Evolutionary conservation across 2,888 invertebrate genomes (phyloP), one percentile per base, ranked within the genome.

Genomic region (Cylloceria caligata): DNA sequence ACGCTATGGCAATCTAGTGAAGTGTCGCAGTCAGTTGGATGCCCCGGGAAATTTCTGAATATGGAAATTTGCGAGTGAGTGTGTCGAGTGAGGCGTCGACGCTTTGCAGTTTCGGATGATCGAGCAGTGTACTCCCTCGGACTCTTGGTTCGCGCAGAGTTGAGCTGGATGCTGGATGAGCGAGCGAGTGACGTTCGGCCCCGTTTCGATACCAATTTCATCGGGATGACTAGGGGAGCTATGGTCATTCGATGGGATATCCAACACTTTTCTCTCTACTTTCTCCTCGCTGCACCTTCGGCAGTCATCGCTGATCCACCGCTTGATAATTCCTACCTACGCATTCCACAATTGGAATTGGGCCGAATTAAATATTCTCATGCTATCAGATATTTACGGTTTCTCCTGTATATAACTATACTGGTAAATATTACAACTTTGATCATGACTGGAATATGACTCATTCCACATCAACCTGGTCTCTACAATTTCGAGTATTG

Each of bases 21-120:
- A 68, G 49, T 27, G 30, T 36, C n/a, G 11, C n/a, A 45, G 21
- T 45, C 57, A 11, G 42, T 47, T 49, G 49, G 21, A 49, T 27
- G 21, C 36, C 47, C 34, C 6, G 11, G 68, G 49, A 24, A 69
- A 69, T 62, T 62, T 27, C 24, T 27, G 52, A 76, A 76, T 76
- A 76, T 76, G 76, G 69, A 76, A 68, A 76, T 76, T 68, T 27
- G 36, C 13, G 30, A 30, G 27, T 64, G 52, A n/a, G n/a, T n/a
- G 6, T 2, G 9, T 7, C 19, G 42, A 52, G 30, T 9, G 62
- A 62, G 49, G 47, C 47, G 67, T 79, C 57, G 36, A 55, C 67
- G 62, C 16, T 79, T 73, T 67, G 52, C 73, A 68, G 64, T 71
- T 77, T 64, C 77, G 79, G 68, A 73, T 68, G 79, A 79, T 79